Evolutionary conservation across 1,140 invertebrate species (phyloP).

Genomic region (Metopolophium dirhodum): DNA sequence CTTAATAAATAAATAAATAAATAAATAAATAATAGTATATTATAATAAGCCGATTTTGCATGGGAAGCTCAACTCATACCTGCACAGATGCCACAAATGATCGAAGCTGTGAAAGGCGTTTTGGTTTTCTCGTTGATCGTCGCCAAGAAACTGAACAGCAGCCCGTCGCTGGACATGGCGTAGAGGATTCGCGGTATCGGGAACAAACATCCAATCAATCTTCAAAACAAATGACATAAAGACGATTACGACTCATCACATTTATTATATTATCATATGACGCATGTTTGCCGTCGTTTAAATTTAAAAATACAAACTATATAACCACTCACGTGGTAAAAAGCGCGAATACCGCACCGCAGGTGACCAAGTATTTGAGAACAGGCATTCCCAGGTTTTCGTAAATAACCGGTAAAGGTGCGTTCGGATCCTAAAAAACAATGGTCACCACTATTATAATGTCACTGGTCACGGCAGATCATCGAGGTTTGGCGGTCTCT

Average conservation of each 20-base stretch:
- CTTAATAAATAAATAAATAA: no score
- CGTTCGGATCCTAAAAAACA: slow-evolving; percentile 72
- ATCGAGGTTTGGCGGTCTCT: no score
- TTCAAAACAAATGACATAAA: slow-evolving; percentile 39
- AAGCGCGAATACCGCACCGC: slow-evolving; percentile 79
- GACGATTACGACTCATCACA: not conserved
- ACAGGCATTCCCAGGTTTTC: slow-evolving; percentile 74
- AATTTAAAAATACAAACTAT: not conserved
- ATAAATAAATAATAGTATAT: not conserved
- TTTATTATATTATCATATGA: not conserved
- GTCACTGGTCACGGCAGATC: not conserved
- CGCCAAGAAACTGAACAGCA: slow-evolving; percentile 80
- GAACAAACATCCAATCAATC: slow-evolving; percentile 81
- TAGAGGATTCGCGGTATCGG: slow-evolving; percentile 85
- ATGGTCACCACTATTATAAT: not conserved
- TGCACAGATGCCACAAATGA: slow-evolving; percentile 59
- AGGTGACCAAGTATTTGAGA: slow-evolving; percentile 83
- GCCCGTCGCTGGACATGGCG: slow-evolving; percentile 85
- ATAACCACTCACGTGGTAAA: slow-evolving; percentile 60
- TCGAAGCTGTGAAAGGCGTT: slow-evolving; percentile 60
- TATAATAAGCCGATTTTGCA: not conserved
- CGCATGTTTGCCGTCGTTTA: not conserved
- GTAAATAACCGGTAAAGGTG: slow-evolving; percentile 86
- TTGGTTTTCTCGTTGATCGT: slow-evolving; percentile 66
- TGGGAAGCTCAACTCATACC: slow-evolving; percentile 22